Evolutionary conservation across 2,888 invertebrate species (phyloP), one percentile per base, ranked within the genome.

Genomic region (Andrena flavipes): DNA sequence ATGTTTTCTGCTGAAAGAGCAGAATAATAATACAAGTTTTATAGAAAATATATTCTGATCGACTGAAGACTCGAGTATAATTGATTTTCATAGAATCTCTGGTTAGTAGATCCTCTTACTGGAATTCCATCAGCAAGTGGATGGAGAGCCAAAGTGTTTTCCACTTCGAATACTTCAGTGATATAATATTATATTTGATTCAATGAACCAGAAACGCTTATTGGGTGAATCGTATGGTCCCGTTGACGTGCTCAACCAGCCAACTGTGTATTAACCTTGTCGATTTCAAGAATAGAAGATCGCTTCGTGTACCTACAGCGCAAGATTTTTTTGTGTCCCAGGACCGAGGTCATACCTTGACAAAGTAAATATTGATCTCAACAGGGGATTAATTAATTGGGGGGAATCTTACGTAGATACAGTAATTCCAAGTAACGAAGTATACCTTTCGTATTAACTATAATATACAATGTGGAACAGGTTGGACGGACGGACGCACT

Each of bases 311-410:
- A 42, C 5, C 16, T 42, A 63, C 56, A 68, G 74, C 23, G 16
- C 23, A 2, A 2, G 26, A 63, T 33, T 63, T 29, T 42, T 63
- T 62, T 54, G 63, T 35, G 33, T 6, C 16, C 16, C 13, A 48
- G 10, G 8, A 23, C 13, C 51, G n/a, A 63, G 3, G 26, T 3
- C 30, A 56, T 59, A 63, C 68, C 54, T 72, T 59, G 59, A 2
- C 56, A 23, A 72, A 62, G 76, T 80, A 72, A 80, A 80, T 70
- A 80, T 13, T 20, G 51, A 16, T 30, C 48, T 3, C 1, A 26
- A 29, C 30, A 42, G 13, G n/a, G 35, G 23, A 48, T 42, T 42
- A 64, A 71, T 76, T 76, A 68, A 68, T 56, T 49, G 26, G 23
- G 3, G 23, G 56, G 63, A 74, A 78, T 68, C 48, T 49, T 74